Conservation (phyloP, 2,113 vertebrate genomes). For the Abramis brama region DNA sequence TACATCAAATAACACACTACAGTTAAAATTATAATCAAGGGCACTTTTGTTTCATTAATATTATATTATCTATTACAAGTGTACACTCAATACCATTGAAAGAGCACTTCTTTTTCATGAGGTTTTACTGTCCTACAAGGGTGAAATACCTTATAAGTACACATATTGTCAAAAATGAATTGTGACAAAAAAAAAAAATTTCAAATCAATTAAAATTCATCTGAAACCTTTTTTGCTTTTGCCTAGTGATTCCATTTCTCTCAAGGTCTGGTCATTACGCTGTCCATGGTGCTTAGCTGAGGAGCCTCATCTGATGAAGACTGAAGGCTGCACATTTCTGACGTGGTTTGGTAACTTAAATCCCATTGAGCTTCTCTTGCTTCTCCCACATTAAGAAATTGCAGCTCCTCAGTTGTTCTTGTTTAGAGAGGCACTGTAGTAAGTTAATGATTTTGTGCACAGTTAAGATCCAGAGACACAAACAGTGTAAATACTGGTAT, state of each 20-base stretch:
- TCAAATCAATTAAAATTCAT: background rate
- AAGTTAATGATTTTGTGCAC: background rate
- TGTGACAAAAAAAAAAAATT: background rate
- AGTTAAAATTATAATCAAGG: background rate
- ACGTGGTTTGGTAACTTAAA: too few relatives aligned
- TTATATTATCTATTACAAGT: too few relatives aligned
- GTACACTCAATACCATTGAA: too few relatives aligned
- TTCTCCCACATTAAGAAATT: too few relatives aligned
- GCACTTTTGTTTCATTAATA: too few relatives aligned
- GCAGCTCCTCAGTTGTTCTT: too few relatives aligned
- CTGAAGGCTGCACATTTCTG: background rate
- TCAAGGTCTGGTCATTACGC: background rate
- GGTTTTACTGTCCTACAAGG: background rate
- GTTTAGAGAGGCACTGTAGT: too few relatives aligned
- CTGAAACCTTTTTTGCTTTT: background rate
- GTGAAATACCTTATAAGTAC: background rate
- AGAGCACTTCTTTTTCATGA: background rate
- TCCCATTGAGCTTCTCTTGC: too few relatives aligned
- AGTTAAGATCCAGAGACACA: background rate
- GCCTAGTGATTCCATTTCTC: background rate
- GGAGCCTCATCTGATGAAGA: background rate
- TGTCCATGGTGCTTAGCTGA: conserved; percentile 19
- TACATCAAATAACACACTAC: background rate
- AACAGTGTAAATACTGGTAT: background rate
- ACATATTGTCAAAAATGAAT: background rate